These are phyloP conservation scores for Rhagophthalmus giganteus DNA, from an alignment of 2,888 invertebrate species.

Conservation along the genomic window DNA sequence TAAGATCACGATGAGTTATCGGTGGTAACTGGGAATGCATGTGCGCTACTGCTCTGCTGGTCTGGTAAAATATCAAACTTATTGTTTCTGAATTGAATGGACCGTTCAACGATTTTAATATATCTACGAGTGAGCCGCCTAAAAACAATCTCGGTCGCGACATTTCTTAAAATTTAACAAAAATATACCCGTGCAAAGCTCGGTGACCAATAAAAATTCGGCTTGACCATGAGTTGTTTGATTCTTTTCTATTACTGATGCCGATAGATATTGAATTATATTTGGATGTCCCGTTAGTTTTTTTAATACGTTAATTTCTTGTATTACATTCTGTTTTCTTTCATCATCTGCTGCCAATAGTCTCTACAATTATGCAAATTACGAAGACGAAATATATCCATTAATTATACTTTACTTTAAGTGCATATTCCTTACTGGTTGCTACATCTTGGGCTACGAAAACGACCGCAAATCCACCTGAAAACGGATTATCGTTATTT, in stretches of 20 bases:
- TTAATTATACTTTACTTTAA: constrained; percentile 65
- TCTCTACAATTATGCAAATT: constrained; percentile 57
- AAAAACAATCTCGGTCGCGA: constrained; percentile 28
- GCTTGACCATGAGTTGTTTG: constrained; percentile 79
- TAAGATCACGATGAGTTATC: constrained; percentile 94
- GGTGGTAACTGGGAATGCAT: constrained; percentile 90
- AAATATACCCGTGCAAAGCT: constrained; percentile 79
- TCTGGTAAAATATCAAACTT: constrained; percentile 88
- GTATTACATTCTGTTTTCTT: constrained; percentile 75
- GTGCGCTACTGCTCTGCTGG: constrained; percentile 86
- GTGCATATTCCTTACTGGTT: constrained; percentile 86
- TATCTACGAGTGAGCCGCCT: constrained; percentile 70
- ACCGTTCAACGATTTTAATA: constrained; percentile 62
- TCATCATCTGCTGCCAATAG: constrained; percentile 82
- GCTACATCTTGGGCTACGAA: constrained; percentile 90
- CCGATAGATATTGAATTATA: constrained; percentile 87
- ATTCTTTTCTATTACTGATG: constrained; percentile 77
- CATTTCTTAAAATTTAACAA: background rate
- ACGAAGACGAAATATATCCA: too few species aligned
- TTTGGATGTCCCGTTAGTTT: constrained; percentile 90
- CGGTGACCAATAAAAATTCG: constrained; percentile 90
- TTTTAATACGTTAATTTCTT: constrained; percentile 84
- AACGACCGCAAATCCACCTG: constrained; percentile 96
- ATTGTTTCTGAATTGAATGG: constrained; percentile 71
- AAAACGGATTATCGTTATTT: too few species aligned